Conservation (phyloP, 2,888 invertebrate species). For the Stenoptilia bipunctidactyla region DNA sequence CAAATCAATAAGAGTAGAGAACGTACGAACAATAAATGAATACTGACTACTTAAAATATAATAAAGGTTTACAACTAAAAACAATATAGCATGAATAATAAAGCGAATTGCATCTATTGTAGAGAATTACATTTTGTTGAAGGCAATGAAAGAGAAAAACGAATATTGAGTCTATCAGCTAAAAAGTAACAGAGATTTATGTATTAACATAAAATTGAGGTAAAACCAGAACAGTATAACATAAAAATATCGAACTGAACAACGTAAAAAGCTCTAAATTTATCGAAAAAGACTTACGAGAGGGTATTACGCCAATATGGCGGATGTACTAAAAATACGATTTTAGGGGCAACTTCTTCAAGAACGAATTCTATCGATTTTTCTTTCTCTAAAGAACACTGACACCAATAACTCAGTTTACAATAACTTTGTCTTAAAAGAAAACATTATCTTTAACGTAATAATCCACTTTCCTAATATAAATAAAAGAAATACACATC, state of each 20-base stretch:
- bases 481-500: constrained; percentile 66
- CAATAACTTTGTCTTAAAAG: constrained; percentile 38
- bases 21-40: no score
- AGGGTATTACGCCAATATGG: constrained; percentile 77
- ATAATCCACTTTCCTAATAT: constrained; percentile 57
- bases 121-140: no score
- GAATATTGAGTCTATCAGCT: neutral
- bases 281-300: constrained; percentile 68
- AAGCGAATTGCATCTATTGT: no score
- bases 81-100: no score
- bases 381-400: constrained; percentile 49
- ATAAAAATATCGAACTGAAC: constrained; percentile 45
- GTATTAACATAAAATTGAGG: constrained; percentile 32
- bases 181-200: neutral
- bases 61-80: no score
- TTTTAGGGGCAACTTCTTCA: constrained; percentile 60
- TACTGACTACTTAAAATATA: no score
- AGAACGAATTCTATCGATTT: constrained; percentile 54
- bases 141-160: neutral
- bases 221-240: constrained; percentile 54
- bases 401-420: constrained; percentile 48
- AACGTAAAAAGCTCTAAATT: constrained; percentile 52
- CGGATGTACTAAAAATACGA: constrained; percentile 75
- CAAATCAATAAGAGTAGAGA: no score
- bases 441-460: constrained; percentile 49